Base-by-base conservation (phyloP, 2,113 vertebrate genomes). In the Phylloscopus whistleri region DNA sequence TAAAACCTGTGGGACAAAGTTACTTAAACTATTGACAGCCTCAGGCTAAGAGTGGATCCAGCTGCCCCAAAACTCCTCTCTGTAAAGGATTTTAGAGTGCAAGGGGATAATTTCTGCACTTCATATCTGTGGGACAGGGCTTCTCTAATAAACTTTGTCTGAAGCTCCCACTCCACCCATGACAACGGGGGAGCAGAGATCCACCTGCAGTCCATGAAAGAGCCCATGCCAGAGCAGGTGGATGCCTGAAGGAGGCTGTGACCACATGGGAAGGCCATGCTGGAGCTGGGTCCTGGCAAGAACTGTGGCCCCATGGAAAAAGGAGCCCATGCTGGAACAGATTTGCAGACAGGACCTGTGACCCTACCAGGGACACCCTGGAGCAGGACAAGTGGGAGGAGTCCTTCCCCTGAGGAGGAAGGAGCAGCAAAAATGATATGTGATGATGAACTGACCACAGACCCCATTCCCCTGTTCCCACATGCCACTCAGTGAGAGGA, bases 281-380 rank as follows among this genome's bases (percentile, higher is more conserved):
- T 66, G 51, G 31, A 80, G 18, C 26, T 56, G 28, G 12, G 6
- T 62, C 28, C 9, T 63, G 37, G 33, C 10, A 46, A 53, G 28
- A 75, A 4, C 39, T 48, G 39, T 33, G 27, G 18, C 5, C 11
- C 11, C 16, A 51, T 43, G 27, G 56, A 43, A 35, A 39, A 51
- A 52, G 19, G 7, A 63, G 23, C 15, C 18, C 7, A 31, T 0
- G 0, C 10, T 44, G 28, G 37, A 69, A 20, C 16, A 56, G 49
- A 48, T 81, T 62, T 79, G 4, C 31, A 68, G 46, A 15, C 11
- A 81, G 37, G 23, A 27, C 5, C 30, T 69, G 37, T 27, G 49
- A 56, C 11, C 31, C 7, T 37, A 11, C 0, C 0, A 23, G 14
- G 28, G 28, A 64, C 26, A 11, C 3, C 4, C 5, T 48, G 28